These are phyloP conservation scores for Craterocephalus amniculus DNA, from an alignment of 2,797 vertebrate genomes.

Conservation along the genomic window DNA sequence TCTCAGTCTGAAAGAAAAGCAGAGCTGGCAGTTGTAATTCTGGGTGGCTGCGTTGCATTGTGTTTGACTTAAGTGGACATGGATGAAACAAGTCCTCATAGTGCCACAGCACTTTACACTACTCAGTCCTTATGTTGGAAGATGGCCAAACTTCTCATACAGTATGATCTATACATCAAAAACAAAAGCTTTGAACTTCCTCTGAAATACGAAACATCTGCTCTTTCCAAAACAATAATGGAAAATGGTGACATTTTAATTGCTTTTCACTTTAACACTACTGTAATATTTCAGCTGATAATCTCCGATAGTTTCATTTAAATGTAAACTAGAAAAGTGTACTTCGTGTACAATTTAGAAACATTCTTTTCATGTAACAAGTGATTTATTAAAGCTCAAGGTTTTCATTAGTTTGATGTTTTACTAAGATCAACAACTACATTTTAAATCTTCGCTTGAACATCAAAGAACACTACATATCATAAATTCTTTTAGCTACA, in stretches of 20 bases:
- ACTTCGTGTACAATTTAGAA: neutral
- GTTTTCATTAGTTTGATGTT: neutral
- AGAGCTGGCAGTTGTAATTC: conserved; percentile 23
- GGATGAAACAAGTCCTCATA: conserved; percentile 20
- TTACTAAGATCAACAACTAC: neutral
- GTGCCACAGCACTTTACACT: neutral
- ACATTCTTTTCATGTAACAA: neutral
- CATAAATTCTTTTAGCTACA: neutral
- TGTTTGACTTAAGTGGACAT: conserved; percentile 32
- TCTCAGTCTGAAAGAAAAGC: conserved; percentile 27
- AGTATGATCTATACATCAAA: conserved; percentile 50
- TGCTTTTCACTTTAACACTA: conserved; percentile 21
- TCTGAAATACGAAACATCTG: conserved; percentile 38
- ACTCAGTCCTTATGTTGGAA: conserved; percentile 56
- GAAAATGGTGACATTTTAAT: conserved; percentile 34
- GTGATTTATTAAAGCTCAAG: neutral
- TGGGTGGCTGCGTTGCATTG: neutral
- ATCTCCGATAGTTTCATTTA: neutral
- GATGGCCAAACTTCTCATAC: conserved; percentile 67
- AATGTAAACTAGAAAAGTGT: neutral
- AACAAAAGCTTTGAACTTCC: conserved; percentile 55
- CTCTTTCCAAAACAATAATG: conserved; percentile 34
- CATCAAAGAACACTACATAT: neutral
- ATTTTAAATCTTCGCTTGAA: neutral
- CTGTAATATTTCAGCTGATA: neutral